Evolutionary conservation across 2,113 vertebrate genomes (phyloP).

Genomic region (Notothenia coriiceps): DNA sequence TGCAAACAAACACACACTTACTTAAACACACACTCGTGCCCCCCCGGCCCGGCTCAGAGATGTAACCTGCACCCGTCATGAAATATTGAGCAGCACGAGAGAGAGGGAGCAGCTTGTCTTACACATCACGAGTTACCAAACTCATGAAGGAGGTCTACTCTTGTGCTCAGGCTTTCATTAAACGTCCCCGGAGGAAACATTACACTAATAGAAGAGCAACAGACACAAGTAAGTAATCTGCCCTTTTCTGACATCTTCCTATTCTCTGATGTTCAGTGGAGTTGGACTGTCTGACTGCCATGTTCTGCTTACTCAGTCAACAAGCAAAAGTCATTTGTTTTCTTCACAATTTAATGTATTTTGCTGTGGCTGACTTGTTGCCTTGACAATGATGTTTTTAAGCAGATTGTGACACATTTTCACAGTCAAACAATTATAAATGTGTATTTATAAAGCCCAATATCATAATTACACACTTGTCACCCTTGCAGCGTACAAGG

Average conservation of each 20-base stretch:
- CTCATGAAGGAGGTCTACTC: conserved; percentile 42
- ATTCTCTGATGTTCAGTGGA: neutral
- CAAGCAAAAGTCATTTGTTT: neutral
- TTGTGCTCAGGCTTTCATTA: conserved; percentile 28
- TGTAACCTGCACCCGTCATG: conserved; percentile 68
- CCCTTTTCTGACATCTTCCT: neutral
- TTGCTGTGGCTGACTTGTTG: neutral
- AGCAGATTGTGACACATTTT: neutral
- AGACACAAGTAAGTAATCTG: neutral
- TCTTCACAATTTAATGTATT: neutral
- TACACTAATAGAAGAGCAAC: neutral
- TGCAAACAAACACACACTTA: neutral
- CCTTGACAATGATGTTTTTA: neutral
- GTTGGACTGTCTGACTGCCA: no score
- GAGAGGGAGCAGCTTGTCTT: conserved; percentile 48
- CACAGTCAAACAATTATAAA: no score
- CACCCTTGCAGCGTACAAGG: no score
- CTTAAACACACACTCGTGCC: conserved; percentile 1
- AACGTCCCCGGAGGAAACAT: conserved; percentile 23
- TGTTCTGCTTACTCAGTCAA: neutral
- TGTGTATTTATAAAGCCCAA: no score
- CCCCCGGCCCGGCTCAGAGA: conserved; percentile 14
- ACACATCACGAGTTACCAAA: conserved; percentile 56
- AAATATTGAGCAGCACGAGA: conserved; percentile 64
- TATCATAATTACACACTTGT: no score